Conservation (phyloP, 2,888 invertebrate species). For the Stegana nigrithorax region DNA sequence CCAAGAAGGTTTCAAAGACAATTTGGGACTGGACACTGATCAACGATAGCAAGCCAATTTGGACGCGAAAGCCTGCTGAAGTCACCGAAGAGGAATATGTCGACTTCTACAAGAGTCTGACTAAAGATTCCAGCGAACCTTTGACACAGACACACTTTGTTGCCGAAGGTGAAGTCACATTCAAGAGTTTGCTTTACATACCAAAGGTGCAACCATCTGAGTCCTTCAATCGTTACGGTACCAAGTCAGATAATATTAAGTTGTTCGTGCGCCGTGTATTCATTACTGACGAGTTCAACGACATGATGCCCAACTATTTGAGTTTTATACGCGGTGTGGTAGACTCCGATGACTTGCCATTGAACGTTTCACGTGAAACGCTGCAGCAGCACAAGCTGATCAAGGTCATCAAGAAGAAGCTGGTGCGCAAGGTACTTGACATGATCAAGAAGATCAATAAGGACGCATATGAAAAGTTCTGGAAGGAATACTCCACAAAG, state of each 20-base stretch:
- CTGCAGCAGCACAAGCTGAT: slow-evolving; percentile 98
- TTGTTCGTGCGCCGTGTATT: slow-evolving; percentile 98
- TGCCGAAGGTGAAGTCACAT: slow-evolving; percentile 99
- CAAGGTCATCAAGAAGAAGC: slow-evolving; percentile 99
- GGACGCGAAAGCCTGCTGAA: slow-evolving; percentile 92
- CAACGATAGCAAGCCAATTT: slow-evolving; percentile 98
- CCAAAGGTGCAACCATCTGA: slow-evolving; percentile 92
- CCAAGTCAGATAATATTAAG: slow-evolving; percentile 94
- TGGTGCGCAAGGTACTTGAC: slow-evolving; percentile 95
- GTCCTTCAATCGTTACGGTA: slow-evolving; percentile 95
- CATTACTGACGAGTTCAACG: slow-evolving; percentile 99
- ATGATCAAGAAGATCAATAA: slow-evolving; percentile 97
- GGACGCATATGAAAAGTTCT: slow-evolving; percentile 91
- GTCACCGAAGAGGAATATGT: slow-evolving; percentile 90
- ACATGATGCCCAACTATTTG: slow-evolving; percentile 98
- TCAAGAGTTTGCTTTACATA: slow-evolving; percentile 95
- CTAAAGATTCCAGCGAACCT: slow-evolving; percentile 88
- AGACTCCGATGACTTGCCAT: slow-evolving; percentile 97
- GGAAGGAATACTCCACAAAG: slow-evolving; percentile 99
- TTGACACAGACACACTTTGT: slow-evolving; percentile 90
- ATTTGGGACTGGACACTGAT: slow-evolving; percentile 98
- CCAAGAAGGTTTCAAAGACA: slow-evolving; percentile 92
- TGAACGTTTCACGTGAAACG: slow-evolving; percentile 98
- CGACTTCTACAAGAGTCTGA: slow-evolving; percentile 95
- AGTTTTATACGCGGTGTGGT: slow-evolving; percentile 96